phyloP scores from a whole-genome alignment of 2,797 vertebrate genomes.

The Eospalax fontanierii region DNA sequence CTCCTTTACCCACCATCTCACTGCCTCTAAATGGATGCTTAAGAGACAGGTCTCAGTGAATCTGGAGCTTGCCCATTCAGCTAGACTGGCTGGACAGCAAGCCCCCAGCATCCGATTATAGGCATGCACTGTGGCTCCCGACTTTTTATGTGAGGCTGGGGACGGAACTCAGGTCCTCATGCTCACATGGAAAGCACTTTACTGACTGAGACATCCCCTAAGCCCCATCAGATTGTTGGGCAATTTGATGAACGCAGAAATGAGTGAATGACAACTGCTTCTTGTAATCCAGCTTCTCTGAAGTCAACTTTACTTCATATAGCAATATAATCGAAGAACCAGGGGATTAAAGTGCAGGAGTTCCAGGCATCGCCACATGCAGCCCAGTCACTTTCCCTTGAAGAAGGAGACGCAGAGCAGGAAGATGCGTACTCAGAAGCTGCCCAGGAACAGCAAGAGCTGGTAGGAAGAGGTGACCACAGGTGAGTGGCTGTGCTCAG shows the following conservation, averaged over 20 bases:
- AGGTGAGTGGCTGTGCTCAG: not conserved
- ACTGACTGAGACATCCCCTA: not conserved
- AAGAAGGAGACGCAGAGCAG: not conserved
- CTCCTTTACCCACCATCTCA: not conserved
- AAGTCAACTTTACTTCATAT: conserved; percentile 15
- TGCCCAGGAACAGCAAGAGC: not conserved
- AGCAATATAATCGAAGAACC: not conserved
- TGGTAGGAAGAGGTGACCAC: not conserved
- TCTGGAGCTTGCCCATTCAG: not conserved
- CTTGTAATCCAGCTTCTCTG: not conserved
- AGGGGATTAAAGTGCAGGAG: not conserved
- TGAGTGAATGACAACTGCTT: not conserved
- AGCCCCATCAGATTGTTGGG: not conserved
- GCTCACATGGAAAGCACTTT: not conserved
- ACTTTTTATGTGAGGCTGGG: not conserved
- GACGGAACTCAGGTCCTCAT: not conserved
- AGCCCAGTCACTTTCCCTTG: not conserved
- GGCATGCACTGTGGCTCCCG: too few species aligned
- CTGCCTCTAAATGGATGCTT: not conserved
- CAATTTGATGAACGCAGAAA: not conserved
- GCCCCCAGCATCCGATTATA: fast-evolving
- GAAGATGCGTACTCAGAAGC: not conserved
- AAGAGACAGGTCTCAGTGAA: not conserved
- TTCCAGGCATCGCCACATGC: not conserved
- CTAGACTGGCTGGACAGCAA: not conserved